phyloP scores from a whole-genome alignment of 2,888 invertebrate species.

The Polylopha cassiicola region DNA sequence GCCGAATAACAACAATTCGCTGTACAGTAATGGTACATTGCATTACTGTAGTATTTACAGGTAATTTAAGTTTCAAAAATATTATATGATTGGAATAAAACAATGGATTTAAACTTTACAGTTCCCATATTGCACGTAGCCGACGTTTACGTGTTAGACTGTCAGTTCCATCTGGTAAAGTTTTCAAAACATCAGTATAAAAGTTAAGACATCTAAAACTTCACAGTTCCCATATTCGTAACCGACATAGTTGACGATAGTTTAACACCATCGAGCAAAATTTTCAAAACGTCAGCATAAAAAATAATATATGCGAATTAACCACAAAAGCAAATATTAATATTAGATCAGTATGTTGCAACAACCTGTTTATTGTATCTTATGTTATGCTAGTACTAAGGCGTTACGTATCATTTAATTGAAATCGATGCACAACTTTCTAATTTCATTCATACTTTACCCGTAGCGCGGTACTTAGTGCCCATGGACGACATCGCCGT shows the following conservation, averaged over 20 bases:
- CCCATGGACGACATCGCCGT: constrained; percentile 1
- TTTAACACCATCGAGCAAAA: no score
- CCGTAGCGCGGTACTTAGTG: constrained; percentile 3
- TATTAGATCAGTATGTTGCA: constrained; percentile 12
- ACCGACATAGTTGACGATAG: no score
- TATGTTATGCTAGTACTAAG: constrained; percentile 13
- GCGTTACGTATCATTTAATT: constrained; percentile 17
- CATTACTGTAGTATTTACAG: constrained; percentile 78
- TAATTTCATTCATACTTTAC: constrained; percentile 16
- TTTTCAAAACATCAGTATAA: no score
- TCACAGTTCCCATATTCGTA: no score
- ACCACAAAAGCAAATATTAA: background rate
- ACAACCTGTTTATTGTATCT: constrained; percentile 17
- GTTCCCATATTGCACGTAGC: no score
- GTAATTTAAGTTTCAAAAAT: constrained; percentile 35
- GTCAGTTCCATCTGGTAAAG: no score
- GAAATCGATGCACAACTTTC: constrained; percentile 19
- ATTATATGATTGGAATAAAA: no score
- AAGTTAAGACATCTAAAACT: no score
- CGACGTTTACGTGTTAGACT: no score
- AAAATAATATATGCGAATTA: background rate
- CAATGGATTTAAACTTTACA: no score
- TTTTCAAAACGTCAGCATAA: no score
- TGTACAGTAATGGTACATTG: constrained; percentile 76
- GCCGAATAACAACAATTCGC: constrained; percentile 65